Base-by-base conservation (phyloP, 1,140 invertebrate species). In the Euwallacea similis region DNA sequence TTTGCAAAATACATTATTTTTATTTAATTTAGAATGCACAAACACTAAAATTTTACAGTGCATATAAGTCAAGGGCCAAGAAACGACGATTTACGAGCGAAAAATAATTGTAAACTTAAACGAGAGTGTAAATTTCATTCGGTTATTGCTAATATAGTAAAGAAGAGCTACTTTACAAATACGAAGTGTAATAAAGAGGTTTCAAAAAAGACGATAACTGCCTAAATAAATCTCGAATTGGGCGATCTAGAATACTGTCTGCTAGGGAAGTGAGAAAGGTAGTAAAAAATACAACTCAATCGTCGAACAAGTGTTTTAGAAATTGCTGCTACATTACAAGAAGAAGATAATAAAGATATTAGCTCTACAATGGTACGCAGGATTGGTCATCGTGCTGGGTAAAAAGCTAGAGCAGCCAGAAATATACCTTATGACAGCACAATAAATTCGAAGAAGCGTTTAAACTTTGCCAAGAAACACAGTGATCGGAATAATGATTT, bases 151-250 rank as follows among this genome's bases (percentile, higher is more conserved):
- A 58, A 13, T 50, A 50, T 6, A 50, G 2, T 50, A 50, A 6
- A 50, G 46, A 50, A 50, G 13, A 6, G 6, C 46, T 6, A 13
- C 6, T 50, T 50, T 13, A 50, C 46, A 50, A n/a, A 50, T 50
- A 10, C 9, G 13, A 50, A 50, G 1, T 50, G 6, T 1, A 50
- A 50, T 50, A 58, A 13, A 16, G 10, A 58, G 7, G 55, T 58
- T 58, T 16, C 4, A n/a, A 58, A 10, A 10, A 10, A 7, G 10
- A 21, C 10, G 6, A 33, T 21, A 58, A 16, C 21, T 15, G 3
- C 9, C 13, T 58, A 61, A 58, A 58, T 33, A 58, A 58, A 58
- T 58, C 21, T n/a, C 10, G 13, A 10, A 58, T 33, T 58, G 55
- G 13, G 2, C 9, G 9, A 13, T 6, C 13, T 50, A 11, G 9